Conservation (phyloP, 2,113 vertebrate species). For the Madoqua kirkii region DNA sequence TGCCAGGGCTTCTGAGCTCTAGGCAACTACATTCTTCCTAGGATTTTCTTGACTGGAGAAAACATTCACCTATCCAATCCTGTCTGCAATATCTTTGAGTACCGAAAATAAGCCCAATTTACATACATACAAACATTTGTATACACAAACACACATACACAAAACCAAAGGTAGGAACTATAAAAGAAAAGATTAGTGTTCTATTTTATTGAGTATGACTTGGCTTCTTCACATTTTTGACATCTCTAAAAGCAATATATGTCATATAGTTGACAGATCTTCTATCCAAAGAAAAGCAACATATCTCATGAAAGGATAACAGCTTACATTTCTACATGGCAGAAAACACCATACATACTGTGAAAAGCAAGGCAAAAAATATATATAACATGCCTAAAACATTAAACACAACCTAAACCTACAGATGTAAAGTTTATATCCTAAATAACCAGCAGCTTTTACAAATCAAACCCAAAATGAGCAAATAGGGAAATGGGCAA, state of each 20-base stretch:
- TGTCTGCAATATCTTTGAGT: not conserved
- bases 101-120: slow-evolving; percentile 1
- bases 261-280: not conserved
- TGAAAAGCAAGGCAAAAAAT: slow-evolving; percentile 9
- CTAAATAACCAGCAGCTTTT: not conserved
- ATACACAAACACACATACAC: not conserved
- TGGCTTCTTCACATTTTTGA: not conserved
- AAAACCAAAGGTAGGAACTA: not conserved
- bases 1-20: not conserved
- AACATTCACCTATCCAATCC: not conserved
- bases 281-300: not conserved
- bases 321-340: not conserved
- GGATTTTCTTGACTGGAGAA: not conserved
- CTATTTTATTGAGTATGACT: slow-evolving; percentile 15
- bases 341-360: not conserved
- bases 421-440: not conserved
- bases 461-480: slow-evolving; percentile 8
- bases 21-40: not conserved
- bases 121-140: not conserved
- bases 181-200: not conserved
- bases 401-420: not conserved
- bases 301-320: slow-evolving; percentile 6
- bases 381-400: not conserved
- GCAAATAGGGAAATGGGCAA: not conserved
- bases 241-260: slow-evolving; percentile 8